A percentile compares a stretch with the other conserved stretches of the same genome.
phyloP scores from a whole-genome alignment of 2,113 vertebrate species.

The Salvator merianae region DNA sequence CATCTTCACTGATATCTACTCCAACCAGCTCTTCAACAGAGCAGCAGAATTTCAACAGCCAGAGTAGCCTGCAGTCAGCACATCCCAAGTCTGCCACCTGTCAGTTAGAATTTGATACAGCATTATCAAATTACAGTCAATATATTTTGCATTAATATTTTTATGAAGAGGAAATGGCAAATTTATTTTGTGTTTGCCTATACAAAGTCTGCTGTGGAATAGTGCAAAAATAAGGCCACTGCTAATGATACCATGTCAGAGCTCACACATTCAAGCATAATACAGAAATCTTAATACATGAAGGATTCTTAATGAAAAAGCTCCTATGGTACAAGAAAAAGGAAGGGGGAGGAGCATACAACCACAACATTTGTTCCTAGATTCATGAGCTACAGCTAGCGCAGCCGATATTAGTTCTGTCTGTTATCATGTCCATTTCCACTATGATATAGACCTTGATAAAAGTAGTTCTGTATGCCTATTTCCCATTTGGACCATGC shows the following conservation, averaged over 20 bases:
- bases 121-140: not conserved
- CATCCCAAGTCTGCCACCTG: slow-evolving; percentile 95
- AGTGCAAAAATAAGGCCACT: not conserved
- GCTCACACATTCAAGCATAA: too few relatives aligned
- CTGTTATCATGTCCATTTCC: not conserved
- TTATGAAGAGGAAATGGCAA: not conserved
- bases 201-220: not conserved
- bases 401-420: not conserved
- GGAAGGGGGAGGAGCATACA: not conserved
- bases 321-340: too few relatives aligned
- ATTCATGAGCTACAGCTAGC: not conserved
- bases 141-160: not conserved
- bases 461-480: not conserved
- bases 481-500: not conserved
- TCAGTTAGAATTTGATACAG: slow-evolving; percentile 37
- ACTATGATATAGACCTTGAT: not conserved
- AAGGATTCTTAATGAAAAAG: too few relatives aligned
- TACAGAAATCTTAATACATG: too few relatives aligned
- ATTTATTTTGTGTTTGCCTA: not conserved
- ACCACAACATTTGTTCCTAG: not conserved
- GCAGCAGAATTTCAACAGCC: slow-evolving; percentile 82
- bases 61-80: slow-evolving; percentile 81
- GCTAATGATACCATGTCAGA: too few relatives aligned
- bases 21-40: slow-evolving; percentile 86
- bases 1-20: slow-evolving; percentile 79